Percentiles rank a stretch among this genome's conserved stretches.
Conservation (phyloP, 2,113 vertebrate genomes). For the Grallaria varia region DNA sequence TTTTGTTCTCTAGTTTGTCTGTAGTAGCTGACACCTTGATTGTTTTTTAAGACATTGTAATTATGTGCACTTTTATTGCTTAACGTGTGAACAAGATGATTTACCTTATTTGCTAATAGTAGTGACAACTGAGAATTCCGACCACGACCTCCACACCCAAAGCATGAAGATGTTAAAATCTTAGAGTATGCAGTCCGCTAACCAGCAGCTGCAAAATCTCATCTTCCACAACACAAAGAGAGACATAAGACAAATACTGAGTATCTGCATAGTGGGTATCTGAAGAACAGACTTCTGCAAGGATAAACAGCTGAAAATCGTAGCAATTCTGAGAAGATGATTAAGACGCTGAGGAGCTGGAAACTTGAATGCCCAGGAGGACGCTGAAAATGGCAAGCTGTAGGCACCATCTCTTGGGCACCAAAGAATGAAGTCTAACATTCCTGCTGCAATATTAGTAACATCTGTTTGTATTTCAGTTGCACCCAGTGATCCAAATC, state of each 20-base stretch:
- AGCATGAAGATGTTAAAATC: neutral
- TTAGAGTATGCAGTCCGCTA: neutral
- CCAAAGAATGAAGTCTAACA: neutral
- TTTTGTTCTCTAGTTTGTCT: slow-evolving; percentile 5
- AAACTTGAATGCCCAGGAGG: neutral
- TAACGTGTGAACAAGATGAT: neutral
- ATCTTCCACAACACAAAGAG: slow-evolving; percentile 8
- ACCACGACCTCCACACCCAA: neutral
- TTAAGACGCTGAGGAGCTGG: neutral
- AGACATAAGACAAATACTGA: neutral
- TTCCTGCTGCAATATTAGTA: neutral
- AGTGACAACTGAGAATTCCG: neutral
- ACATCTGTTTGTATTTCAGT: slow-evolving; percentile 9
- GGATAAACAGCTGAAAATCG: slow-evolving; percentile 40
- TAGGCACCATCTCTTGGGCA: neutral
- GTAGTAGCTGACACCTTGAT: neutral
- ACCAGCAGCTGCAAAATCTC: slow-evolving; percentile 42
- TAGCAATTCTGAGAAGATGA: neutral
- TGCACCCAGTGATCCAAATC: slow-evolving; percentile 22
- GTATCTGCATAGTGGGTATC: neutral
- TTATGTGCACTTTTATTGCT: neutral
- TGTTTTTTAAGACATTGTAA: neutral
- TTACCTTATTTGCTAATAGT: neutral
- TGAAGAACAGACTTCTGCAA: slow-evolving; percentile 1
- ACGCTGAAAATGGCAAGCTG: neutral